These are phyloP conservation scores for Saccostrea glomerata DNA, from an alignment of 1,140 invertebrate genomes.

Conservation along the genomic window DNA sequence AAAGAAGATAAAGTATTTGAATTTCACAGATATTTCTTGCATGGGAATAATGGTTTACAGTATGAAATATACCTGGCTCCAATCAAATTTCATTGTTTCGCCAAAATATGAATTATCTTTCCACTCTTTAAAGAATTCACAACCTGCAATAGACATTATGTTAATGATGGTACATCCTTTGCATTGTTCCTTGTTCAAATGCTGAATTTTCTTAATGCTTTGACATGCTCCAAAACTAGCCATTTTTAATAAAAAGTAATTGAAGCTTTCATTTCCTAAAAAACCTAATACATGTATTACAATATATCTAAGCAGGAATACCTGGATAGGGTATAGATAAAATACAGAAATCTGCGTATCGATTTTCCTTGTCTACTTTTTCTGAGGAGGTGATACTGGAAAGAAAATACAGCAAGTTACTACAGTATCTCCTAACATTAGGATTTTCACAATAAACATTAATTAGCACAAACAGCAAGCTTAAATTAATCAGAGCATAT, in stretches of 20 bases:
- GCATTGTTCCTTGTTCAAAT: too few relatives aligned
- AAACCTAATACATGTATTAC: neutral
- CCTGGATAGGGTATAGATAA: constrained; percentile 89
- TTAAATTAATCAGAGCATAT: neutral
- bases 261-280: too few relatives aligned
- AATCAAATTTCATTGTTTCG: constrained; percentile 87
- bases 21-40: too few relatives aligned
- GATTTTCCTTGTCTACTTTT: constrained; percentile 90
- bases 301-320: constrained; percentile 47
- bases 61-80: constrained; percentile 83
- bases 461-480: too few relatives aligned
- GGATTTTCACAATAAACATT: neutral
- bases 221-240: too few relatives aligned
- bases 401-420: constrained; percentile 38
- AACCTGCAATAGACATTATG: constrained; percentile 80
- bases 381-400: constrained; percentile 87
- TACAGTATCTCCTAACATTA: neutral
- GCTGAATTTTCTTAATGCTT: too few relatives aligned
- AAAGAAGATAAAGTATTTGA: too few relatives aligned
- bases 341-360: constrained; percentile 88
- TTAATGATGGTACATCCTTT: neutral
- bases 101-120: constrained; percentile 86
- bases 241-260: too few relatives aligned
- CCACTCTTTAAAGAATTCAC: constrained; percentile 89
- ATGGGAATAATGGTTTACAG: too few relatives aligned